Percentiles rank a stretch among this genome's conserved stretches.
These are phyloP conservation scores for Perithous albicinctus DNA, from an alignment of 2,888 invertebrate genomes.

Conservation along the genomic window DNA sequence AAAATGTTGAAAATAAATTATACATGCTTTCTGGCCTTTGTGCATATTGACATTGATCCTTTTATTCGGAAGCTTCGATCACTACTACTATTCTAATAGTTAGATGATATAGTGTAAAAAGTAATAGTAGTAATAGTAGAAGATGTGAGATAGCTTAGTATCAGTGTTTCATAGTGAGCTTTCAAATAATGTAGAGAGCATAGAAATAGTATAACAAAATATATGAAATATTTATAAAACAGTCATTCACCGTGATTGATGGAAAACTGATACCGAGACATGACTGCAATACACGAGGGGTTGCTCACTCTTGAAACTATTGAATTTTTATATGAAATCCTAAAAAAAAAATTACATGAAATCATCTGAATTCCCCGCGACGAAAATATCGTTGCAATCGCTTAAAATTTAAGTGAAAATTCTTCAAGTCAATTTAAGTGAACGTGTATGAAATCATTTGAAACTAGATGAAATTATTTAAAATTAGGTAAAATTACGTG, in stretches of 20 bases:
- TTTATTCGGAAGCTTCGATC: slow-evolving; percentile 55
- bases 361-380: no score
- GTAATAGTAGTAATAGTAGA: slow-evolving; percentile 46
- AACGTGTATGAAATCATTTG: no score
- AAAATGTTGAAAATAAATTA: slow-evolving; percentile 35
- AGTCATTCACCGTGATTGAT: slow-evolving; percentile 77
- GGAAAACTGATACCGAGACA: slow-evolving; percentile 67
- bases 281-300: no score
- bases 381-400: no score
- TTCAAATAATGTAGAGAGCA: slow-evolving; percentile 78
- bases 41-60: slow-evolving; percentile 57
- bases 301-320: no score
- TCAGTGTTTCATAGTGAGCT: slow-evolving; percentile 59
- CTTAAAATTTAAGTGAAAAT: no score
- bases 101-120: slow-evolving; percentile 48
- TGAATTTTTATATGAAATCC: no score
- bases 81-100: slow-evolving; percentile 42
- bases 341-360: no score
- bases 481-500: no score
- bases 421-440: no score
- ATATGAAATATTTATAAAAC: slow-evolving; percentile 84
- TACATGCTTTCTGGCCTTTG: slow-evolving; percentile 29
- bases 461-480: no score
- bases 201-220: slow-evolving; percentile 85
- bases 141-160: slow-evolving; percentile 49